Percentiles rank a stretch among this genome's conserved stretches.
Evolutionary conservation across 2,888 invertebrate genomes (phyloP).

Genomic region (Zhengitettix transpicula): DNA sequence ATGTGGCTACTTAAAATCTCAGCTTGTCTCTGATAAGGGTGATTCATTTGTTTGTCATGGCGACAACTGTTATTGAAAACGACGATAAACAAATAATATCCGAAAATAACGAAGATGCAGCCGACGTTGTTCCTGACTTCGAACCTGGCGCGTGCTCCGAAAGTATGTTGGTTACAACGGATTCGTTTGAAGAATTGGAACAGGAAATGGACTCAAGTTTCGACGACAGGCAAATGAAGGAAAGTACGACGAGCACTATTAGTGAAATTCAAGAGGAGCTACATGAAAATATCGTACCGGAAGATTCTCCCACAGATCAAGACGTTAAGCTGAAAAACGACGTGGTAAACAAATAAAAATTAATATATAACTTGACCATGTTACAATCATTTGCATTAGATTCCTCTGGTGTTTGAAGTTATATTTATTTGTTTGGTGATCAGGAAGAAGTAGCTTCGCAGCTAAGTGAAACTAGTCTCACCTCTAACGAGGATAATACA

Average conservation of each 20-base stretch:
- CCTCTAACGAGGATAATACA: conserved; percentile 16
- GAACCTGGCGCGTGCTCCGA: conserved; percentile 45
- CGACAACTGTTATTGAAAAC: neutral
- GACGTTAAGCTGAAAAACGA: conserved; percentile 10
- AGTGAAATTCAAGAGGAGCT: conserved; percentile 40
- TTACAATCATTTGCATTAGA: neutral
- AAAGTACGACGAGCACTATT: conserved; percentile 37
- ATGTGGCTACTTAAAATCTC: no score
- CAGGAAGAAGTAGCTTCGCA: conserved; percentile 23
- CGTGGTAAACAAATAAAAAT: conserved; percentile 6
- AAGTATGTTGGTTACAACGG: conserved; percentile 52
- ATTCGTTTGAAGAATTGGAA: conserved; percentile 52
- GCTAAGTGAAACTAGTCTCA: conserved; percentile 20
- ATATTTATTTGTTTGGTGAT: conserved; percentile 3
- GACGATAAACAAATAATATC: neutral
- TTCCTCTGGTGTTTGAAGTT: neutral
- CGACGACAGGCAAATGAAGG: conserved; percentile 35
- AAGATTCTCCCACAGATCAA: conserved; percentile 7
- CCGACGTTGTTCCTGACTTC: conserved; percentile 14
- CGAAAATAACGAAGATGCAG: conserved; percentile 7
- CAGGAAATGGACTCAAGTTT: conserved; percentile 46
- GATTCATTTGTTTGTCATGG: neutral
- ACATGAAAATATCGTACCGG: conserved; percentile 21
- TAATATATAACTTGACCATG: no score
- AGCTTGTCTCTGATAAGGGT: no score